Evolutionary conservation across 2,888 invertebrate species (phyloP).

Genomic region (Amphipyra tragopoginis): DNA sequence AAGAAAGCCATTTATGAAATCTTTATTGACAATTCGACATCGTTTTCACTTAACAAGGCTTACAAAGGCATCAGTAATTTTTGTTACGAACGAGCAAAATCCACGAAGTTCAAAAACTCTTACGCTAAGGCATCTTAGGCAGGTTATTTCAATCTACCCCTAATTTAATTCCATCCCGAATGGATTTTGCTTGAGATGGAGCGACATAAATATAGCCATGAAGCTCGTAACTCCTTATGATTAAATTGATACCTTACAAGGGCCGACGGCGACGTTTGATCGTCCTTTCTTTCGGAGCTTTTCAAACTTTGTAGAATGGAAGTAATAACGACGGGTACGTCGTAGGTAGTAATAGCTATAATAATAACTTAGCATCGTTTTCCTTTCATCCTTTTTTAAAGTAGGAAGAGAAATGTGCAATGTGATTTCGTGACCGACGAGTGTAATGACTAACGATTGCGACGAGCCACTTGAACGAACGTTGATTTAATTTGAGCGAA

Average conservation of each 20-base stretch:
- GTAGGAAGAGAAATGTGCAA: slow-evolving; percentile 51
- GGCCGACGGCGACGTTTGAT: slow-evolving; percentile 52
- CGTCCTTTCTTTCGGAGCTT: slow-evolving; percentile 58
- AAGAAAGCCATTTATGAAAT: slow-evolving; percentile 25
- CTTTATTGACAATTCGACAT: slow-evolving; percentile 47
- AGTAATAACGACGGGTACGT: slow-evolving; percentile 47
- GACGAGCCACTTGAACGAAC: slow-evolving; percentile 74
- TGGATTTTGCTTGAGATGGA: slow-evolving; percentile 63
- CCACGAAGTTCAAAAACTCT: slow-evolving; percentile 46
- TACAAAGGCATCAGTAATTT: slow-evolving; percentile 48
- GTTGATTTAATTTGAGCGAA: slow-evolving; percentile 79
- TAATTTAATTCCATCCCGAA: slow-evolving; percentile 66
- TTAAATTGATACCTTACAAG: slow-evolving; percentile 66
- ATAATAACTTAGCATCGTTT: slow-evolving; percentile 44
- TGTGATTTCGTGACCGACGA: slow-evolving; percentile 58
- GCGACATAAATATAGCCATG: slow-evolving; percentile 63
- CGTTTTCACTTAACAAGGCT: slow-evolving; percentile 45
- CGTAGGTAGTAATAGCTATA: slow-evolving; percentile 34
- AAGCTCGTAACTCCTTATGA: slow-evolving; percentile 60
- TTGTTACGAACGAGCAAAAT: slow-evolving; percentile 45
- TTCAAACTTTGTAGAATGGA: slow-evolving; percentile 51
- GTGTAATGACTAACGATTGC: slow-evolving; percentile 69
- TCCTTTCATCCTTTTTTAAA: slow-evolving; percentile 44
- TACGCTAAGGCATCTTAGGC: slow-evolving; percentile 60
- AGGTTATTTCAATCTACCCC: slow-evolving; percentile 70